A percentile compares a stretch with the other conserved stretches of the same genome.
These are phyloP conservation scores for Drepana falcataria DNA, from an alignment of 2,888 invertebrate species.

Conservation along the genomic window DNA sequence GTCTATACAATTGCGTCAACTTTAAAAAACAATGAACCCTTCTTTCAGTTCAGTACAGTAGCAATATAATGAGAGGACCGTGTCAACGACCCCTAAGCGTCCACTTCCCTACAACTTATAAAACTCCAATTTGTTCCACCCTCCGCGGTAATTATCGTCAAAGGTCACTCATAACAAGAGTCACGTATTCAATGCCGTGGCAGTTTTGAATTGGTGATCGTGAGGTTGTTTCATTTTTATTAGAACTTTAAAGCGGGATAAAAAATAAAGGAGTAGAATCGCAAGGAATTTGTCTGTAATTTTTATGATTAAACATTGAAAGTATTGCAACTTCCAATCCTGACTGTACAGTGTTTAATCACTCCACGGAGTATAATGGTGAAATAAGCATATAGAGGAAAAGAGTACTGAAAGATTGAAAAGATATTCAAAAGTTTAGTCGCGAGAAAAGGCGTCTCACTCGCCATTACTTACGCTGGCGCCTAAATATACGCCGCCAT, in stretches of 20 bases:
- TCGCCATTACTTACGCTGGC: no score
- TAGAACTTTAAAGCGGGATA: neutral
- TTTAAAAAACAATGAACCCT: no score
- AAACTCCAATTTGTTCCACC: constrained; percentile 15
- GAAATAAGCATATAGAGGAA: no score
- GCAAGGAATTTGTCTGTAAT: neutral
- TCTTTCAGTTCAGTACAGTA: neutral
- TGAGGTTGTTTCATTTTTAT: neutral
- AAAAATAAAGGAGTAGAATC: neutral
- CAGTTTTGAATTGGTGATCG: neutral
- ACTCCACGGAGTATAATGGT: no score
- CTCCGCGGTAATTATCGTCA: constrained; percentile 11
- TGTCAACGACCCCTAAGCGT: constrained; percentile 15
- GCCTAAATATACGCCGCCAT: no score
- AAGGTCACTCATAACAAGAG: constrained; percentile 4
- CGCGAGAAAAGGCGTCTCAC: no score
- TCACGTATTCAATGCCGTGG: neutral
- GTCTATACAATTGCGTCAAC: no score
- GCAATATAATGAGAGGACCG: neutral
- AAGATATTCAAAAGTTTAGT: no score
- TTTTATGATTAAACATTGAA: neutral
- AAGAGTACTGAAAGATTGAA: no score
- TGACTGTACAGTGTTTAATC: no score
- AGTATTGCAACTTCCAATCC: neutral
- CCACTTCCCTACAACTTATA: constrained; percentile 17